phyloP scores from a whole-genome alignment of 2,797 vertebrate species.

The Telmatherina bonti region DNA sequence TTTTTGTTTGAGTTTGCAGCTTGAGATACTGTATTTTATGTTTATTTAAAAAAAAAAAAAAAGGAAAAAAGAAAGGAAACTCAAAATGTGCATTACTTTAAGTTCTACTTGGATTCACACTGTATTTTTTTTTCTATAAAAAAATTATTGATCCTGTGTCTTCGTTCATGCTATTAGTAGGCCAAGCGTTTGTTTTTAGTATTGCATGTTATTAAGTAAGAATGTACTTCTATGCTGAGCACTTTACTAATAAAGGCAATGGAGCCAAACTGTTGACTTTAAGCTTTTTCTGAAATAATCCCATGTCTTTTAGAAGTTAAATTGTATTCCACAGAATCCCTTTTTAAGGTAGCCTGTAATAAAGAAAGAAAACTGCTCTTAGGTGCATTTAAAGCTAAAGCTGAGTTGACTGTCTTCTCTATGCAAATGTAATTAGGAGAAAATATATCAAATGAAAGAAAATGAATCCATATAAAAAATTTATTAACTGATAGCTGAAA shows the following conservation, averaged over 20 bases:
- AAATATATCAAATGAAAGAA: too few species aligned
- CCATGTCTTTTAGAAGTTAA: slow-evolving; percentile 1
- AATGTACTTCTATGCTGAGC: slow-evolving; percentile 85
- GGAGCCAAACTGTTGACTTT: slow-evolving; percentile 63
- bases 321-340: slow-evolving; percentile 3
- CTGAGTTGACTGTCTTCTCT: not conserved
- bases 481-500: too few species aligned
- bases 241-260: slow-evolving; percentile 85
- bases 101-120: slow-evolving; percentile 80
- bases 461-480: too few species aligned
- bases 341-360: slow-evolving; percentile 13
- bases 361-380: not conserved
- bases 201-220: slow-evolving; percentile 85
- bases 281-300: slow-evolving; percentile 23
- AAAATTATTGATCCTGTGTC: slow-evolving; percentile 71
- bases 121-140: slow-evolving; percentile 64
- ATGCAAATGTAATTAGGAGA: too few species aligned
- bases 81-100: slow-evolving; percentile 77
- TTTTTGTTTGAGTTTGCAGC: slow-evolving; percentile 65
- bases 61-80: slow-evolving; percentile 24
- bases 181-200: slow-evolving; percentile 80
- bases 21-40: slow-evolving; percentile 73
- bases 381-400: not conserved
- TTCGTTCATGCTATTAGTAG: slow-evolving; percentile 74
- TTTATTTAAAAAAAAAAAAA: slow-evolving; percentile 52